Evolutionary conservation across 2,888 invertebrate genomes (phyloP), one percentile per base, ranked within the genome.

Genomic region (Eubasilissa splendida): DNA sequence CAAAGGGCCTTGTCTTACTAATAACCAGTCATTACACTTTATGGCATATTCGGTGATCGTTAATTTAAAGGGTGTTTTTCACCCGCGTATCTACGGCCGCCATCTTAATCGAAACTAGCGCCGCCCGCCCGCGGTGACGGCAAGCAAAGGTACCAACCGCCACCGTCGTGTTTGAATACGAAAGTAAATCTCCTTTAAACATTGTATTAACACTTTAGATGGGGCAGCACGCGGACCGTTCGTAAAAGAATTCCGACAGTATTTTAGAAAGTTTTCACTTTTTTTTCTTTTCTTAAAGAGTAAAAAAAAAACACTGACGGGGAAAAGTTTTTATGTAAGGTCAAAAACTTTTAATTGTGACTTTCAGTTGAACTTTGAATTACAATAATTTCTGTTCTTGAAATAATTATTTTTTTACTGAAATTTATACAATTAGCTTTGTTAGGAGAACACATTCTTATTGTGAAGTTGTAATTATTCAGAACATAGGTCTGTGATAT

Each of bases 31-130:
- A 76, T 76, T 76, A 76, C 50, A 10, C 59, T 60, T 63, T n/a
- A 63, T 76, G 76, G 58, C 31, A n/a, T 33, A 54, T 60, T 76
- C 53, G 76, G 63, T 50, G 76, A 10, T 63, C 58, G 63, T 52
- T 65, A 53, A 76, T 65, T 60, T 50, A 22, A 53, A 56, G 42
- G 63, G 53, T 22, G 73, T 56, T 54, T 9, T 11, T 56, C 12
- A 12, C 10, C 22, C 52, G 76, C 52, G 76, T 65, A 52, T 76
- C 65, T 52, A 11, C 31, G 50, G 33, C 12, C 54, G 65, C 76
- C 76, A 76, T 63, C 63, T 76, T 76, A 76, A 76, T 76, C 31
- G 65, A 63, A 76, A 76, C 76, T 74, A 50, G 22, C 53, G 65
- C 22, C 53, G 60, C 1, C 52, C 14, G 52, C n/a, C 12, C 12